phyloP scores from a whole-genome alignment of 1,140 invertebrate genomes.

The Sycophaga agraensis region DNA sequence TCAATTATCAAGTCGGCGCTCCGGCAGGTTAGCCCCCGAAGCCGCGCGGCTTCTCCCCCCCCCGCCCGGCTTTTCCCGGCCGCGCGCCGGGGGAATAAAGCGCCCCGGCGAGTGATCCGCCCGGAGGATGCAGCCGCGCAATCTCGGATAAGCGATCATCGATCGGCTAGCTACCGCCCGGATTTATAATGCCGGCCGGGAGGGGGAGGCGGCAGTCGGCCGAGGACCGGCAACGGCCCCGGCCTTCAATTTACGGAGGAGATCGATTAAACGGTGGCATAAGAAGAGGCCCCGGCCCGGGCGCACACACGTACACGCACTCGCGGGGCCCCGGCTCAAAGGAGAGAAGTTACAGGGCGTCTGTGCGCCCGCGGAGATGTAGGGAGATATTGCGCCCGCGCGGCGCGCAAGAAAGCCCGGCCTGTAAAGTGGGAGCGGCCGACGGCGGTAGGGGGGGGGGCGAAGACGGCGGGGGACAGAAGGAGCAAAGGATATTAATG shows the following conservation, averaged over 20 bases:
- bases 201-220: constrained; percentile 4
- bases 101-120: neutral
- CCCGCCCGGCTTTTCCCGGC: no score
- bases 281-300: constrained; percentile 13
- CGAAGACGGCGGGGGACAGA: constrained; percentile 23
- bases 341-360: no score
- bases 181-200: constrained; percentile 11
- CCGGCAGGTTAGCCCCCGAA: no score
- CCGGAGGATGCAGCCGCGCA: neutral
- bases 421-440: no score
- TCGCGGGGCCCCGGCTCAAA: neutral
- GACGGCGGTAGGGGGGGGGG: neutral
- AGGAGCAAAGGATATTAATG: constrained; percentile 45
- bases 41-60: no score
- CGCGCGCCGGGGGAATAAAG: no score
- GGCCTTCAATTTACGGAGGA: constrained; percentile 36
- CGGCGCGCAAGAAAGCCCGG: no score
- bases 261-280: constrained; percentile 48
- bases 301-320: neutral
- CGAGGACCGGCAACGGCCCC: neutral
- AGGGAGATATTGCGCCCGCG: no score
- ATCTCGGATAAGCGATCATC: constrained; percentile 18
- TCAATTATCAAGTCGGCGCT: no score
- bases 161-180: neutral
- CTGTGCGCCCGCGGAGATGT: no score